Evolutionary conservation across 2,888 invertebrate genomes (phyloP), one percentile per base, ranked within the genome.

Genomic region (Dicycla oo): DNA sequence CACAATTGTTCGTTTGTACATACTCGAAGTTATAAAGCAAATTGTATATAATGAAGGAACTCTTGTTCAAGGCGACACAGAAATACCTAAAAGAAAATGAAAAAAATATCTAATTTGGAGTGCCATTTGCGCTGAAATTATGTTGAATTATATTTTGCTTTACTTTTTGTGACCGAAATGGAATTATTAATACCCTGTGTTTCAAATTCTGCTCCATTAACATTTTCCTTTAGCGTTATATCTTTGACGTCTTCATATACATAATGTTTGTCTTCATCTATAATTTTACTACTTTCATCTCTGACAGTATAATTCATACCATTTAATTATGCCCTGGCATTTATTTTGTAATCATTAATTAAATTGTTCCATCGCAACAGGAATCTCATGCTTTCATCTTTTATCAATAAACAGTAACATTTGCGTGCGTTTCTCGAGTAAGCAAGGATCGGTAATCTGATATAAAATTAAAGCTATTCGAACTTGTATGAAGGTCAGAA

Each of bases 401-500:
- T 60, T 68, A 69, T 72, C 78, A 64, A 63, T 77, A 80, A 78
- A 58, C 60, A 57, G 53, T 77, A 23, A 62, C 30, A 34, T 18
- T 73, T 69, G 73, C 81, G 78, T 78, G 81, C 30, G 43, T 66
- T 51, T 34, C 30, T 43, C 15, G 62, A 62, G 45, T 65, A 77
- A 63, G 62, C 71, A 60, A 60, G 66, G 45, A 67, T 63, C n/a
- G 38, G 60, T 54, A 77, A 70, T 70, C 51, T 57, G 30, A 73
- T 78, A 40, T 75, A 74, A 73, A 73, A 85, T 75, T 58, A 53
- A 70, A 81, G 74, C 38, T 80, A 84, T 84, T 73, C 61, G 58
- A 84, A 82, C 71, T 72, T 65, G 57, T 78, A 75, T 49, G 73
- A 85, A 86, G 85, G 85, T 86, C 83, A 76, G 51, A 69, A 79